Base-by-base conservation (phyloP, 2,797 vertebrate genomes). In the Silurus lanzhouensis region DNA sequence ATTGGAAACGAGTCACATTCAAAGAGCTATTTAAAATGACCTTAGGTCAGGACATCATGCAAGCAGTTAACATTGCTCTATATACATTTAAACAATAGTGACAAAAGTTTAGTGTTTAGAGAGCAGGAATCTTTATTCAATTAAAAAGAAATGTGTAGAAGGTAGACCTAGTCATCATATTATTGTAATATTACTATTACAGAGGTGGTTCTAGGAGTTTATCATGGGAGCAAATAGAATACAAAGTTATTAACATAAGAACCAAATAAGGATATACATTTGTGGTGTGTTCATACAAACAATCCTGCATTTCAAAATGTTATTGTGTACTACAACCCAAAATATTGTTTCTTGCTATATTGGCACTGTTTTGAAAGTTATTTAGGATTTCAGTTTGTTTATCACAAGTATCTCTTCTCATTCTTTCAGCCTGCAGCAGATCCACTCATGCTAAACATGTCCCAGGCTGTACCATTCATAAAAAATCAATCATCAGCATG, bases 111-210 rank as follows among this genome's bases (percentile, higher is more conserved):
- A 19, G 15, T 57, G n/a, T 76, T 76, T 57, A 76, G 74, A 76
- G 52, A 76, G n/a, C 55, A 38, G 55, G 1, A 60, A 38, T 60
- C 8, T 63, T 66, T 81, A 27, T 13, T 66, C 46, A 66, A 25
- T 48, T 27, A 27, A 64, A 44, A 66, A 55, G 72, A 52, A 13
- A 31, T 77, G n/a, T 81, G 46, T 3, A 79, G 17, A 70, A 55
- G 44, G 17, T 55, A 60, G 77, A 46, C 9, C 25, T 52, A 9
- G 19, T 63, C 44, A 66, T 58, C 38, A 15, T 44, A 5, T 90
- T 91, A 92, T 94, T 95, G 93, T 93, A 94, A 92, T 27, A 25
- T 48, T 80, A 80, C 19, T 14, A 58, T 64, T 27, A 10, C 14
- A 80, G 7, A 64, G 38, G 60, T 1, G 22, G 20, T 44, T 46